Percentiles rank a stretch among this genome's conserved stretches.
Evolutionary conservation across 2,888 invertebrate species (phyloP).

Genomic region (Sabatieria punctata): DNA sequence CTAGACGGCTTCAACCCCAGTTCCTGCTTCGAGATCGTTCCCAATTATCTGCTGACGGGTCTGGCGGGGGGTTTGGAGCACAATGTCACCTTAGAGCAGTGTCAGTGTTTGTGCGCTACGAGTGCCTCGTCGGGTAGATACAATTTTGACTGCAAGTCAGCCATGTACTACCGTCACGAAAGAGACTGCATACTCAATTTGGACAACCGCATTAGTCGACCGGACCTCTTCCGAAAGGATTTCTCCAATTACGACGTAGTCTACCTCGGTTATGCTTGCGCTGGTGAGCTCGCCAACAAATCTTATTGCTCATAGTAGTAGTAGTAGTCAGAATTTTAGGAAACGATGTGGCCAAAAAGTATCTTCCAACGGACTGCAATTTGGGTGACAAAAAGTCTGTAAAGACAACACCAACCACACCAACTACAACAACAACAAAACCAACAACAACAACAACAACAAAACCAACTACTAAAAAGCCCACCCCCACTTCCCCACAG

Average conservation of each 20-base stretch:
- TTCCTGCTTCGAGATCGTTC: constrained; percentile 12
- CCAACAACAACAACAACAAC: too few relatives aligned
- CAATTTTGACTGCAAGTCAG: constrained; percentile 27
- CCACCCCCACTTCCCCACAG: constrained; percentile 2
- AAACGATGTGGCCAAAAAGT: too few relatives aligned
- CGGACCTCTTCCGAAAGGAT: constrained; percentile 11
- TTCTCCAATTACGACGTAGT: too few relatives aligned
- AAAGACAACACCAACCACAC: too few relatives aligned
- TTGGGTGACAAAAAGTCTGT: too few relatives aligned
- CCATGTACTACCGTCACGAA: constrained; percentile 27
- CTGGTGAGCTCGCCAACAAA: too few relatives aligned
- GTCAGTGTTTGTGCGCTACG: constrained; percentile 28
- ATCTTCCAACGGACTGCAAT: too few relatives aligned
- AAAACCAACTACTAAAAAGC: background rate
- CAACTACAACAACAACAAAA: too few relatives aligned
- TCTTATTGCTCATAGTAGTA: too few relatives aligned
- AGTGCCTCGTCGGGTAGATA: constrained; percentile 24
- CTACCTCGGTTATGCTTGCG: too few relatives aligned
- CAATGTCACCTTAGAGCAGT: constrained; percentile 23
- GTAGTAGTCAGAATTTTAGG: too few relatives aligned
- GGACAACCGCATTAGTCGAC: constrained; percentile 16
- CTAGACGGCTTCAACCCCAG: too few relatives aligned
- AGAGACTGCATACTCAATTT: constrained; percentile 26
- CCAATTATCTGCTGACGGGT: constrained; percentile 18
- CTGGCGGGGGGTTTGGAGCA: constrained; percentile 26